A percentile compares a stretch with the other conserved stretches of the same genome.
These are phyloP conservation scores for Diogma glabrata DNA, from an alignment of 2,888 invertebrate species.

Conservation along the genomic window DNA sequence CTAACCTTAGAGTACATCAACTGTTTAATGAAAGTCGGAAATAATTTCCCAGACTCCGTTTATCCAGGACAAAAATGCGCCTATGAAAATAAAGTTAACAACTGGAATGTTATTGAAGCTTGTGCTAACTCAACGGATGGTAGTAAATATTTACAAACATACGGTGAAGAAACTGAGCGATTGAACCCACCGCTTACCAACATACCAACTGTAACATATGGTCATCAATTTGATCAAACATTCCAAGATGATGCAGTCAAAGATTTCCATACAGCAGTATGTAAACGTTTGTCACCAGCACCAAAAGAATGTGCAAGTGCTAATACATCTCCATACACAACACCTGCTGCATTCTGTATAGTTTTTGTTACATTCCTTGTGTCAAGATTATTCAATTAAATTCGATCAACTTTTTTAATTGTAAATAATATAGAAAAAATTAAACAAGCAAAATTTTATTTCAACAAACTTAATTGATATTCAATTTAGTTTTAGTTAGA, in stretches of 20 bases:
- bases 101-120: slow-evolving; percentile 37
- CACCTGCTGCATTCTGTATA: too few relatives aligned
- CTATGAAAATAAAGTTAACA: slow-evolving; percentile 34
- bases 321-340: slow-evolving; percentile 23
- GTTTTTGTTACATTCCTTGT: too few relatives aligned
- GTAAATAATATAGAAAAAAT: too few relatives aligned
- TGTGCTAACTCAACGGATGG: slow-evolving; percentile 38
- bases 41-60: slow-evolving; percentile 34
- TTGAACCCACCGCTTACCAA: slow-evolving; percentile 45
- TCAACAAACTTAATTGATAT: too few relatives aligned
- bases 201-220: slow-evolving; percentile 56
- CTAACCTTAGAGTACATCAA: slow-evolving; percentile 33
- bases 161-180: slow-evolving; percentile 44
- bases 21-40: slow-evolving; percentile 34
- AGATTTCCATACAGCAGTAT: slow-evolving; percentile 46
- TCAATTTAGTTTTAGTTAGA: too few relatives aligned
- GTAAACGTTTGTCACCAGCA: slow-evolving; percentile 32
- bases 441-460: too few relatives aligned
- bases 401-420: too few relatives aligned
- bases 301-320: slow-evolving; percentile 26
- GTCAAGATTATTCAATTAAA: too few relatives aligned
- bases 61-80: slow-evolving; percentile 38
- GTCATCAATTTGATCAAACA: slow-evolving; percentile 46
- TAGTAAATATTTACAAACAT: slow-evolving; percentile 27
- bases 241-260: slow-evolving; percentile 43